These are phyloP conservation scores for Tarsius wallacei DNA, from an alignment of 2,797 vertebrate species.

Conservation along the genomic window DNA sequence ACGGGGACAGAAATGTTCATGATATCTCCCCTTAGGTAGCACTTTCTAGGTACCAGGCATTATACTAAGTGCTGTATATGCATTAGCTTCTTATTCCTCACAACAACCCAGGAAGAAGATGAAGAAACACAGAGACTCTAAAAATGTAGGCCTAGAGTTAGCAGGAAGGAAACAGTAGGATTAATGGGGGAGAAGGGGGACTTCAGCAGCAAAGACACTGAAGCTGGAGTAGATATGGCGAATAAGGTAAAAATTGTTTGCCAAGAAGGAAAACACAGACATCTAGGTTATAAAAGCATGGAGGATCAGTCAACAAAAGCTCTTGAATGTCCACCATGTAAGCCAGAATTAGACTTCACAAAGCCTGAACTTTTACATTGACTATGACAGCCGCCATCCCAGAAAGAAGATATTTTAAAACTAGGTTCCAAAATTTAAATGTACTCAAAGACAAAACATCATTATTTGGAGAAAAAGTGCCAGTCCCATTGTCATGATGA, in stretches of 20 bases:
- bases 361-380: background rate
- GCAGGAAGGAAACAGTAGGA: background rate
- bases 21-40: background rate
- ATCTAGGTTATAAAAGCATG: background rate
- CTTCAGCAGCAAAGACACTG: background rate
- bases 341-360: background rate
- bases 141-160: background rate
- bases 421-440: conserved; percentile 18
- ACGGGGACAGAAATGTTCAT: background rate
- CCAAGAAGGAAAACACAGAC: background rate
- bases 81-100: background rate
- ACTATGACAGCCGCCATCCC: background rate
- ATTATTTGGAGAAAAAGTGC: background rate
- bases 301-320: background rate
- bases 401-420: background rate
- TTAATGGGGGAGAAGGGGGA: background rate
- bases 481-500: background rate
- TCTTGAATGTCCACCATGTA: background rate
- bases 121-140: background rate
- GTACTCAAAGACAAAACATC: background rate
- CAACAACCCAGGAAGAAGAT: background rate
- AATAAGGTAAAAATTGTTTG: background rate
- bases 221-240: background rate
- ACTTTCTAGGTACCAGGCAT: background rate
- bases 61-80: background rate